Conservation (phyloP, 2,797 vertebrate genomes). For the Sebastes minor region DNA sequence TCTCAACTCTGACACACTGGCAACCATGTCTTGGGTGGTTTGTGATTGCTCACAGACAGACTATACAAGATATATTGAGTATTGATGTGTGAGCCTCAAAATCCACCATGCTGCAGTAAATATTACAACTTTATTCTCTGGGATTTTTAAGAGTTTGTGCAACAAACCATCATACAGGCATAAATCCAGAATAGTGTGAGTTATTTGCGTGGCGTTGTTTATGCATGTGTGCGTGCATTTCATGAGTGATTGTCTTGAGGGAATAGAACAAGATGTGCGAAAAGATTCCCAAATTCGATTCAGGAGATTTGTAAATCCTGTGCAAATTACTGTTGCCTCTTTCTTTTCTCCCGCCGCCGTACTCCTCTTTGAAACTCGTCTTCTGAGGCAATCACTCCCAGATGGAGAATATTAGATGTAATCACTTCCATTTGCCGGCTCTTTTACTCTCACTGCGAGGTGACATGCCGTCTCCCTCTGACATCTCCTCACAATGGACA, state of each 20-base stretch:
- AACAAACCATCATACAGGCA: neutral
- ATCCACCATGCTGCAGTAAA: conserved; percentile 19
- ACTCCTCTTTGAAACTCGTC: conserved; percentile 80
- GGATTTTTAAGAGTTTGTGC: conserved; percentile 9
- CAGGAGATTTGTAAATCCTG: conserved; percentile 81
- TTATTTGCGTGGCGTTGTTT: conserved; percentile 32
- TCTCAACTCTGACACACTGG: conserved; percentile 71
- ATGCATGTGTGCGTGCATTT: conserved; percentile 53
- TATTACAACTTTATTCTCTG: conserved; percentile 22
- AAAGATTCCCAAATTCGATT: conserved; percentile 77
- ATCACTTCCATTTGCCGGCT: conserved; percentile 80
- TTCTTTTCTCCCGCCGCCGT: conserved; percentile 60
- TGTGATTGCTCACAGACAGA: conserved; percentile 72
- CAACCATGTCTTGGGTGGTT: conserved; percentile 73
- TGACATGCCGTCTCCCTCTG: conserved; percentile 71
- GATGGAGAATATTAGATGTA: conserved; percentile 85
- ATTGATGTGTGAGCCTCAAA: conserved; percentile 50
- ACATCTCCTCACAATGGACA: conserved; percentile 74
- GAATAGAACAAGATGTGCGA: conserved; percentile 76
- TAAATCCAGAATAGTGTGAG: conserved; percentile 3
- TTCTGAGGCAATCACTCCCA: conserved; percentile 82
- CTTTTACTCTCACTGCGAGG: conserved; percentile 78
- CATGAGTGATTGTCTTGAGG: conserved; percentile 65
- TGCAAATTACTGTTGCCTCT: conserved; percentile 79
- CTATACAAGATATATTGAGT: conserved; percentile 50